Evolutionary conservation across 2,113 vertebrate species (phyloP).

Genomic region (Pyxicephalus adspersus): DNA sequence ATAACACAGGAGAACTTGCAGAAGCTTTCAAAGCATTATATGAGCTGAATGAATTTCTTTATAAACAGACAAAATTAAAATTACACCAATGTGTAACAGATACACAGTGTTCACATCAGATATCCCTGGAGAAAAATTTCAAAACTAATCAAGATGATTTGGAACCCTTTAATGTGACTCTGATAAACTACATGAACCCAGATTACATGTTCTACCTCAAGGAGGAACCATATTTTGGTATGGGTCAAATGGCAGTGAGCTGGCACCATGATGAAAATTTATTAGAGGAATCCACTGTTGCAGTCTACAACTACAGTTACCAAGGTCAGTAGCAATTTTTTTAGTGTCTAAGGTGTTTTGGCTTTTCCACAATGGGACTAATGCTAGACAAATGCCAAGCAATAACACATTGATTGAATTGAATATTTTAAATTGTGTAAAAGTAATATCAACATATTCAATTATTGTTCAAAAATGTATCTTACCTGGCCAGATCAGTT

Average conservation of each 20-base stretch:
- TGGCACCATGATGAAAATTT: slow-evolving; percentile 98
- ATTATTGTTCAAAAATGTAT: no score
- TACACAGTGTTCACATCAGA: slow-evolving; percentile 21
- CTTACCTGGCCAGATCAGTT: no score
- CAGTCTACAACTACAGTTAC: slow-evolving; percentile 92
- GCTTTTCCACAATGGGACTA: no score
- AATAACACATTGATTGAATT: no score
- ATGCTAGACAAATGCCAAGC: no score
- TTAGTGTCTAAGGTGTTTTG: no score
- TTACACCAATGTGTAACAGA: slow-evolving; percentile 58
- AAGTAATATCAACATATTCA: no score
- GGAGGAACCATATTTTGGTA: slow-evolving; percentile 94
- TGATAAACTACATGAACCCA: slow-evolving; percentile 98
- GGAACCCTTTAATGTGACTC: slow-evolving; percentile 82
- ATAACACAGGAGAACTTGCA: slow-evolving; percentile 79
- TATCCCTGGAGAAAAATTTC: slow-evolving; percentile 37
- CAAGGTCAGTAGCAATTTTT: slow-evolving; percentile 67
- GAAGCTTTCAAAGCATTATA: slow-evolving; percentile 86
- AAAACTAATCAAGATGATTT: slow-evolving; percentile 6
- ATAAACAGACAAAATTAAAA: slow-evolving; percentile 68
- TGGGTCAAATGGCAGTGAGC: slow-evolving; percentile 96
- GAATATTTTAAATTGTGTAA: no score
- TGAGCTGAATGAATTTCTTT: slow-evolving; percentile 89
- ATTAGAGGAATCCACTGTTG: slow-evolving; percentile 85
- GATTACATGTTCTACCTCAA: slow-evolving; percentile 87